These are phyloP conservation scores for Branchinecta sandiegonensis DNA, from an alignment of 2,888 invertebrate species.

Conservation along the genomic window DNA sequence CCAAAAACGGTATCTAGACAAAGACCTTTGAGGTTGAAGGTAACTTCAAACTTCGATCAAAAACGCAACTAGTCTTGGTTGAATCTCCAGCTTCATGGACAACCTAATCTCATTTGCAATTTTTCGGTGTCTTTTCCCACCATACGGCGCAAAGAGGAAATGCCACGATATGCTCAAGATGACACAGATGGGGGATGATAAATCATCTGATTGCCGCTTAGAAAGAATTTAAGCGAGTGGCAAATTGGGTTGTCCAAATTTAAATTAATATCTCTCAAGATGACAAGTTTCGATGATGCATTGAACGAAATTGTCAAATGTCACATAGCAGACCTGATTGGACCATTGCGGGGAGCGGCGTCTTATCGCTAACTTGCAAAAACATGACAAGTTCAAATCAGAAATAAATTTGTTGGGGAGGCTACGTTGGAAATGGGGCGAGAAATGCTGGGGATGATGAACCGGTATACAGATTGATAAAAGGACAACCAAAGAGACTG, in stretches of 20 bases:
- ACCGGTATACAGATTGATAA: too few relatives aligned
- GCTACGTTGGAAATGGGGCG: too few relatives aligned
- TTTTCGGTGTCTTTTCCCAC: background rate
- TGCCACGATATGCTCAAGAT: background rate
- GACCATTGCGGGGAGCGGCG: background rate
- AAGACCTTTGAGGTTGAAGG: too few relatives aligned
- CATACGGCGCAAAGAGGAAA: background rate
- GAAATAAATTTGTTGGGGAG: too few relatives aligned
- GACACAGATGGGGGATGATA: background rate
- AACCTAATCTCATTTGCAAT: background rate
- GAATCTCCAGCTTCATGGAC: background rate
- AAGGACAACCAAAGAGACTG: too few relatives aligned
- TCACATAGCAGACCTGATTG: conserved; percentile 12
- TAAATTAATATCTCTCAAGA: conserved; percentile 13
- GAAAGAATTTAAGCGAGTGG: conserved; percentile 16
- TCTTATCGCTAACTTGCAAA: background rate
- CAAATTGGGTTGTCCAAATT: conserved; percentile 14
- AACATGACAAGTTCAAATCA: conserved; percentile 8
- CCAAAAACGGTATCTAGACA: too few relatives aligned
- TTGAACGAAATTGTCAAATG: background rate
- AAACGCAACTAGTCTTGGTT: too few relatives aligned
- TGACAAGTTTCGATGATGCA: conserved; percentile 3
- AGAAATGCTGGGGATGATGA: too few relatives aligned
- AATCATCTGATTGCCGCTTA: conserved; percentile 1
- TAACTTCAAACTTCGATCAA: too few relatives aligned